These are phyloP conservation scores for Pelobates cultripes DNA, from an alignment of 2,797 vertebrate genomes.

Conservation along the genomic window DNA sequence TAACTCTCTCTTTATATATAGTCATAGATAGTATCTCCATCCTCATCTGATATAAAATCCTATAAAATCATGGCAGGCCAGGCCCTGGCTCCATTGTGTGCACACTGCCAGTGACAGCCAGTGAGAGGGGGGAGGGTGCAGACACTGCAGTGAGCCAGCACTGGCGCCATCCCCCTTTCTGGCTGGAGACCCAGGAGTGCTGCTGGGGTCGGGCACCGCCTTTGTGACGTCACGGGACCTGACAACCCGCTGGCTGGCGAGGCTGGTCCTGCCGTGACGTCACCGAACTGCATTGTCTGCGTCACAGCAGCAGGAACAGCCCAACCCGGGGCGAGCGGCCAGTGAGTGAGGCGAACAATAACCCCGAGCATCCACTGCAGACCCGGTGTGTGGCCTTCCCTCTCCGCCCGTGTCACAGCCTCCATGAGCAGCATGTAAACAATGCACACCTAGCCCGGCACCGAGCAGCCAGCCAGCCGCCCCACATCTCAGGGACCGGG, in stretches of 20 bases:
- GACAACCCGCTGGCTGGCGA: conserved; percentile 8
- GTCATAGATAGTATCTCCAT: no score
- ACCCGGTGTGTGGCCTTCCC: conserved; percentile 13
- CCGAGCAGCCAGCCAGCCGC: background rate
- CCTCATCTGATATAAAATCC: no score
- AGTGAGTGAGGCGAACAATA: conserved; percentile 34
- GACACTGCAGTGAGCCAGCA: no score
- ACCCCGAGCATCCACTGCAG: conserved; percentile 27
- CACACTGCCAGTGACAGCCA: background rate
- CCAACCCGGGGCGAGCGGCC: conserved; percentile 31
- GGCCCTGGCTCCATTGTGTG: background rate
- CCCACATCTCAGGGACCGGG: background rate
- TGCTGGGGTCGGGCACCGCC: conserved; percentile 43
- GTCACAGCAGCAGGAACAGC: conserved; percentile 38
- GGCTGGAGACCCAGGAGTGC: no score
- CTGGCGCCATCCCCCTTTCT: background rate
- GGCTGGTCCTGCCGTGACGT: conserved; percentile 45
- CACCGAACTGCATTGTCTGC: conserved; percentile 47
- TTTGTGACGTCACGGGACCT: conserved; percentile 39
- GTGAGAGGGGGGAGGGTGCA: conserved; percentile 6
- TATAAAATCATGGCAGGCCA: no score
- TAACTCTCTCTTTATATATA: no score
- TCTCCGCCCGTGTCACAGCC: background rate
- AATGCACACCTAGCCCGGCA: conserved; percentile 31
- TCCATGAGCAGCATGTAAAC: conserved; percentile 1